These are phyloP conservation scores for Fragum whitleyi DNA, from an alignment of 2,888 invertebrate species.

Conservation along the genomic window DNA sequence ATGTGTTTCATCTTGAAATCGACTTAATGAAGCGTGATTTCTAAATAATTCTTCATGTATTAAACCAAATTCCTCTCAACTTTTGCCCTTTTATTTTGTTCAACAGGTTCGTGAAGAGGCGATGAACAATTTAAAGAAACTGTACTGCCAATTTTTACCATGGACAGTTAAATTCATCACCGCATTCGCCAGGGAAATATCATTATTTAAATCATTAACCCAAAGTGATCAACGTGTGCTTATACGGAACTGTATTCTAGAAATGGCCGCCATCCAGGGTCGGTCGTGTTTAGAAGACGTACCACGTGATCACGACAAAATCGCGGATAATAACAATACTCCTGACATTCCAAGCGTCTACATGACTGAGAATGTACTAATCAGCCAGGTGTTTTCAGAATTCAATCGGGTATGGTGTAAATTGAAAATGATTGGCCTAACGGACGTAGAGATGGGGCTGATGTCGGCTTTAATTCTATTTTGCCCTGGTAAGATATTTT, in stretches of 20 bases:
- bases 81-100: no score
- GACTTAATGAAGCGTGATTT: no score
- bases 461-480: constrained; percentile 73
- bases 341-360: not conserved
- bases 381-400: constrained; percentile 70
- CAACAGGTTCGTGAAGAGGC: constrained; percentile 40
- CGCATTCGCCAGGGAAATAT: constrained; percentile 78
- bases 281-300: constrained; percentile 36
- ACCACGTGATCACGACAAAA: constrained; percentile 22
- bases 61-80: no score
- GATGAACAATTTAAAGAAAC: constrained; percentile 62
- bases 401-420: constrained; percentile 63
- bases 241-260: constrained; percentile 77
- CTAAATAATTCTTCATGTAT: no score
- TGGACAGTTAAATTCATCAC: constrained; percentile 77
- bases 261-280: constrained; percentile 74
- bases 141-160: constrained; percentile 77
- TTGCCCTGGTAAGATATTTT: constrained; percentile 72
- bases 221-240: constrained; percentile 76
- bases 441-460: constrained; percentile 73
- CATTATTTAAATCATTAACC: constrained; percentile 76
- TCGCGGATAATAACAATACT: constrained; percentile 68
- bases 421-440: constrained; percentile 66
- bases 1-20: no score
- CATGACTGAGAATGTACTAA: constrained; percentile 61